phyloP scores from a whole-genome alignment of 2,113 vertebrate species.

The Ovis aries region ARS-UI_Ramb_v3.0 NC_056062.1:64542001-64542500 shows the following conservation, averaged over 20 bases:
- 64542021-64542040: not conserved
- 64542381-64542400: no score
- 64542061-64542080: not conserved
- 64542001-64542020: no score
- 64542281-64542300: not conserved
- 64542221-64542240: not conserved
- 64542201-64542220: not conserved
- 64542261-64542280: not conserved
- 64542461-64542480: no score
- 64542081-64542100: not conserved
- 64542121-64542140: not conserved
- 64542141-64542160: accelerated
- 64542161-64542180: not conserved
- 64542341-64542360: not conserved
- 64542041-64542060: not conserved
- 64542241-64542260: not conserved
- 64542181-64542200: not conserved
- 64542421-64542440: no score
- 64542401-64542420: no score
- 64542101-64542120: not conserved
- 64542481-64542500: no score
- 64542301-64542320: not conserved
- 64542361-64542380: not conserved
- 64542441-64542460: no score
- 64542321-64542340: not conserved